Conservation (phyloP, 1,140 invertebrate species). For the Hylyphantes graminicola region DNA sequence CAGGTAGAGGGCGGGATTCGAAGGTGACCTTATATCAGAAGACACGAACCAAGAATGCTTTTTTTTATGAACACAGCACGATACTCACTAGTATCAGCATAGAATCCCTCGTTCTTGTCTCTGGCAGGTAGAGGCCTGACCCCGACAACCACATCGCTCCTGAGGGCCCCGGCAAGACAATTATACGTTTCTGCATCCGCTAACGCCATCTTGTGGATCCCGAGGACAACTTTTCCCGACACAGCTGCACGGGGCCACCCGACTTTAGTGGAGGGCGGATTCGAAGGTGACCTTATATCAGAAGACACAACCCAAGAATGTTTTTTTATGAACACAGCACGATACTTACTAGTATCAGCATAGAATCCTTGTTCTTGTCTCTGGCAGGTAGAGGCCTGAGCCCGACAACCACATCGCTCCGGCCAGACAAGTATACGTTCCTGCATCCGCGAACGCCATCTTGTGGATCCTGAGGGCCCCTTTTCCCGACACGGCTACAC, state of each 20-base stretch:
- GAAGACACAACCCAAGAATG: no score
- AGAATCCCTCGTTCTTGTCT: constrained; percentile 5
- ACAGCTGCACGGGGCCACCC: constrained; percentile 41
- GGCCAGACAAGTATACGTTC: constrained; percentile 80
- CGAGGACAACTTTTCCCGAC: constrained; percentile 74
- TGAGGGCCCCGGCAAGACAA: constrained; percentile 70
- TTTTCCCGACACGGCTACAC: constrained; percentile 44
- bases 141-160: constrained; percentile 34
- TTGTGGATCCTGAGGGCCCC: constrained; percentile 83
- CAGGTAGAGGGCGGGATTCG: constrained; percentile 46
- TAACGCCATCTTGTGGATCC: constrained; percentile 80
- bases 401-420: constrained; percentile 32
- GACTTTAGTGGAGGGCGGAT: constrained; percentile 42
- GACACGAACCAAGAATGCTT: no score
- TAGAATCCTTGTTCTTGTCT: constrained; percentile 15
- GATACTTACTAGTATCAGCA: constrained; percentile 27
- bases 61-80: no score
- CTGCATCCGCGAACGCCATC: constrained; percentile 80
- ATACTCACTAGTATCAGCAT: constrained; percentile 32
- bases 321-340: no score
- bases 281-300: constrained; percentile 31
- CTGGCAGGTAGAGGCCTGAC: constrained; percentile 49
- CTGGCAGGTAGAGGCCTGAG: constrained; percentile 51
- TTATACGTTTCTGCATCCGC: constrained; percentile 84
- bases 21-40: constrained; percentile 29